Evolutionary conservation across 2,113 vertebrate species (phyloP).

Genomic region (Osmerus eperlanus): DNA sequence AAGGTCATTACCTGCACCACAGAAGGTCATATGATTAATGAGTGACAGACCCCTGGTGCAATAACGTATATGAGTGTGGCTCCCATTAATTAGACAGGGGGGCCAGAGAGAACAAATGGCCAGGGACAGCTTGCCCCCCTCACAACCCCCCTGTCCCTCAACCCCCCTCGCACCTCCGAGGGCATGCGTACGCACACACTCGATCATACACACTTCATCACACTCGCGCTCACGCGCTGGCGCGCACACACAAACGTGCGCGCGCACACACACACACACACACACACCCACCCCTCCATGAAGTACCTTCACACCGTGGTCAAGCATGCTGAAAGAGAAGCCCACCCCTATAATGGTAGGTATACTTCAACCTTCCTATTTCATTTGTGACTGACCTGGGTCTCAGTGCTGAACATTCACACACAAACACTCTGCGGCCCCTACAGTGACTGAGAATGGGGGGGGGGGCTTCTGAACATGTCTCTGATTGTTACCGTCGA

Average conservation of each 20-base stretch:
- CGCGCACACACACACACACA: background rate
- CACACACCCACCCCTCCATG: background rate
- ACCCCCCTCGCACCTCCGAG: conserved; percentile 56
- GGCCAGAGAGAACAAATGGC: conserved; percentile 82
- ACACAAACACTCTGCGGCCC: background rate
- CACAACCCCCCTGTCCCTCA: conserved; percentile 62
- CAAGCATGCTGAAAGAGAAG: background rate
- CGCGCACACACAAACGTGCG: background rate
- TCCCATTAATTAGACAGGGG: conserved; percentile 95
- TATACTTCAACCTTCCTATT: conserved; percentile 17
- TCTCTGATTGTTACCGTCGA: conserved; percentile 24
- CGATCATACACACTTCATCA: conserved; percentile 48
- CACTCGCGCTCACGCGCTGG: conserved; percentile 13
- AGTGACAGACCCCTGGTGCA: conserved; percentile 94
- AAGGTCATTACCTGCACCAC: conserved; percentile 99
- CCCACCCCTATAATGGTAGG: background rate
- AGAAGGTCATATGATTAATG: conserved; percentile 99
- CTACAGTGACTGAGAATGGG: conserved; percentile 11
- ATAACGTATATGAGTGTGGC: conserved; percentile 86
- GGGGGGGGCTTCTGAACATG: background rate
- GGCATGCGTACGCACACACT: conserved; percentile 5
- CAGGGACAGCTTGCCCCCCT: conserved; percentile 74
- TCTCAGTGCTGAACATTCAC: background rate
- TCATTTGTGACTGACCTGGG: background rate
- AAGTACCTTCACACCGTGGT: background rate